Percentiles rank a stretch among this genome's conserved stretches.
Conservation (phyloP, 2,888 invertebrate species). For the Eupithecia pulchellata region DNA sequence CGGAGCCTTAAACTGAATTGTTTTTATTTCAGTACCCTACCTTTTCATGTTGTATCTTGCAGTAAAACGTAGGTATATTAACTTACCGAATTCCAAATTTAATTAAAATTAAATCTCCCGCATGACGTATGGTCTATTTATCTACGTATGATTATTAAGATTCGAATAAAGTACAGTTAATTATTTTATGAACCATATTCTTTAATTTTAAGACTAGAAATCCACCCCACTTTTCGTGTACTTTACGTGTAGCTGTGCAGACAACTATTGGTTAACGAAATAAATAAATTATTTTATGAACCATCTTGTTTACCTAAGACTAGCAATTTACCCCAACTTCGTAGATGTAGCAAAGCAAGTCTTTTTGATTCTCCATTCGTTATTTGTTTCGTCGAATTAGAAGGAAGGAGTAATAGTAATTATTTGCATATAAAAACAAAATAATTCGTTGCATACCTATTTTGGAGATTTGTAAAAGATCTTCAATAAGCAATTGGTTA, state of each 20-base stretch:
- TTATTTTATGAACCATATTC: background rate
- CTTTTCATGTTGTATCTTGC: background rate
- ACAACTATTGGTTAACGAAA: background rate
- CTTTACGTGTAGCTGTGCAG: background rate
- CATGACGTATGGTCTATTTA: background rate
- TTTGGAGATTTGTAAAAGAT: no score
- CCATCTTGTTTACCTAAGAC: no score
- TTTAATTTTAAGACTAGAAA: background rate
- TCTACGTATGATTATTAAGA: no score
- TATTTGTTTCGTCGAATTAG: no score
- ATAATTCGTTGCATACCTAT: no score
- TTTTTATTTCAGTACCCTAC: slow-evolving; percentile 3
- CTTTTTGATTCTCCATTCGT: no score
- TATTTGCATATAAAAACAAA: no score
- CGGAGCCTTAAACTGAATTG: background rate
- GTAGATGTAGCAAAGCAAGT: background rate
- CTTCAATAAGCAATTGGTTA: no score
- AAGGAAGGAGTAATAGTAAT: no score
- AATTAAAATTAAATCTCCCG: background rate
- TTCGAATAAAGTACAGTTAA: background rate
- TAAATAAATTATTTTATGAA: background rate
- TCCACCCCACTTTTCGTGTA: no score
- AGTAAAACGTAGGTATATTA: background rate
- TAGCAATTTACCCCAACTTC: background rate
- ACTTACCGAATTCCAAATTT: background rate